Base-by-base conservation (phyloP, 2,113 vertebrate species). In the Microtus richardsoni region DNA sequence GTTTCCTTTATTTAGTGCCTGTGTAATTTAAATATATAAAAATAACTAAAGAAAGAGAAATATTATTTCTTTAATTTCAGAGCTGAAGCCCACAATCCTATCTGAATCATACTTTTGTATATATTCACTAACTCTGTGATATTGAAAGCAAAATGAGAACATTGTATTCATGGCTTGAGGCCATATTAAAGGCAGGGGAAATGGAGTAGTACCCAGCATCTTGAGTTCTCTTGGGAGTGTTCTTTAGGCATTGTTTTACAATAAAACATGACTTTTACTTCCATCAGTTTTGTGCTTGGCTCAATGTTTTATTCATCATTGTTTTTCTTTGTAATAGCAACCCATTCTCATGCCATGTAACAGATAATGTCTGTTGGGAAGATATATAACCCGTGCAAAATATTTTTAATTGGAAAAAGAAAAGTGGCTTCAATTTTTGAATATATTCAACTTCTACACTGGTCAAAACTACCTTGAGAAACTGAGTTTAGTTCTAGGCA, bases 201-300 rank as follows among this genome's bases (percentile, higher is more conserved):
- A 85, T 89, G 80, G 62, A 82, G 92, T 96, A 30, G 77, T 88
- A 95, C 86, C 96, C 98, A 71, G 87, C 94, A 87, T 93, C 95
- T 96, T 75, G 94, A 92, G 97, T 87, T 86, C 84, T 97, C 64
- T 91, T 98, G 91, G 49, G 78, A 97, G 94, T 71, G 94, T 96
- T 96, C 96, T 97, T 77, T 95, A 97, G 97, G 88, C 92, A 90
- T 98, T 98, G 98, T 97, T 97, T 97, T 97, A 96, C 79, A 95
- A 95, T 93, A 96, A 98, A 98, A 96, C 87, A 91, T 88, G 12
- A 96, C 97, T 88, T 96, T 97, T 97, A 96, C 93, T 95, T 92
- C 93, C 91, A 70, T 95, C 47, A 91, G 85, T 96, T 96, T 93
- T 97, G 80, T 96, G 97, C 97, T 98, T 98, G 97, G 93, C 96